Evolutionary conservation across 2,888 invertebrate genomes (phyloP), one percentile per base, ranked within the genome.

Genomic region (Cyrtodaria siliqua): DNA sequence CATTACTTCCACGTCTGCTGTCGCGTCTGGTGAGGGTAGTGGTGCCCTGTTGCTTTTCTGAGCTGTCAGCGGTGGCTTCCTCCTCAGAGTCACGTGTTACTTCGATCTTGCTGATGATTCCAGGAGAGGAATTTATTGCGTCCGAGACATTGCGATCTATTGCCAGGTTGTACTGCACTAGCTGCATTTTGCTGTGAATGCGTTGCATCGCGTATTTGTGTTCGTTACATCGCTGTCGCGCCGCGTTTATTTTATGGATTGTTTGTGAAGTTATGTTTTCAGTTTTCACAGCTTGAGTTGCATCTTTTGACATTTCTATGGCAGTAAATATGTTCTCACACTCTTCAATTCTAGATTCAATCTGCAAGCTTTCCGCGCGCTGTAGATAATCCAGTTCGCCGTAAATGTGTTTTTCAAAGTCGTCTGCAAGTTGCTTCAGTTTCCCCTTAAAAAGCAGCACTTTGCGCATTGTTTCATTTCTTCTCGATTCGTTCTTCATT

Each of bases 261-360:
- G 77, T 81, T 29, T 78, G 77, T 14, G 78, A 63, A 2, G 78
- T 72, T 24, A 78, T 75, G 20, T 68, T 67, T 47, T 78, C 78
- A 4, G 72, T 64, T 44, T 78, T 81, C 49, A 81, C 29, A 14
- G 42, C 24, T 9, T 81, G 81, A 16, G 78, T 64, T 18, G 75
- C 38, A 27, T 78, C 81, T 50, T 75, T 78, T 3, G 81, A 78
- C 75, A 78, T 71, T 69, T 81, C 81, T 55, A 81, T 64, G 16
- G 72, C 68, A 38, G 62, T 81, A 24, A 78, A 81, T 3, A 75
- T 55, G 16, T 60, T 69, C 27, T 81, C 81, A 55, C 78, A 81
- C 33, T 81, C 81, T 18, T 75, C 75, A 26, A 81, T 81, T 44
- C 74, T 71, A 4, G 78, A 68, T 49, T 81, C 81, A 20, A 81